A percentile compares a stretch with the other conserved stretches of the same genome.
These are phyloP conservation scores for Cerceris rybyensis DNA, from an alignment of 2,888 invertebrate species.

Conservation along the genomic window DNA sequence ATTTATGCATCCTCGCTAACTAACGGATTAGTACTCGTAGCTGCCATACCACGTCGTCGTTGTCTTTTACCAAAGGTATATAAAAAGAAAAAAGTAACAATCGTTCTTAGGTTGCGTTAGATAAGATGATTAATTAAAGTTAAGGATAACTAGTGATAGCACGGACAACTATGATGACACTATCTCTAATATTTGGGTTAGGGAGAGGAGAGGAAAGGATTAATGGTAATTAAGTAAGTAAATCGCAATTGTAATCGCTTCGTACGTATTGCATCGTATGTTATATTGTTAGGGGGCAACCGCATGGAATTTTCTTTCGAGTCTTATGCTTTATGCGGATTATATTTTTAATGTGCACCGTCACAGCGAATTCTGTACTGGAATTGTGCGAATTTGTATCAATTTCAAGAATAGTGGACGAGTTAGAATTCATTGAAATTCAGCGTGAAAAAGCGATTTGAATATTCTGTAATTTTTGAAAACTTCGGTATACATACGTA, in stretches of 20 bases:
- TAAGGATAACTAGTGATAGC: constrained; percentile 2
- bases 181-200: constrained; percentile 4
- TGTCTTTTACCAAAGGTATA: constrained; percentile 48
- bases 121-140: constrained; percentile 21
- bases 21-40: constrained; percentile 15
- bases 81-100: constrained; percentile 3
- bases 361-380: constrained; percentile 26
- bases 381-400: constrained; percentile 7
- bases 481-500: neutral
- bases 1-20: constrained; percentile 2
- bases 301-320: constrained; percentile 4
- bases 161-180: neutral
- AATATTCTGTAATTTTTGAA: neutral
- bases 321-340: constrained; percentile 22
- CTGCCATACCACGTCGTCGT: constrained; percentile 24
- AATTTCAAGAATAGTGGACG: constrained; percentile 7
- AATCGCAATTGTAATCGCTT: constrained; percentile 25
- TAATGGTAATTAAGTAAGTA: constrained; percentile 17
- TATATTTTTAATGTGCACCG: constrained; percentile 21
- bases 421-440: neutral
- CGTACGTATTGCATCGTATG: constrained; percentile 10
- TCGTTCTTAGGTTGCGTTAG: constrained; percentile 43
- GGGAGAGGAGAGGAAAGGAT: neutral
- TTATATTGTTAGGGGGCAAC: constrained; percentile 3
- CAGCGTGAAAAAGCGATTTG: neutral